phyloP scores from a whole-genome alignment of 2,113 vertebrate species.

The Ochotona curzoniae region DNA sequence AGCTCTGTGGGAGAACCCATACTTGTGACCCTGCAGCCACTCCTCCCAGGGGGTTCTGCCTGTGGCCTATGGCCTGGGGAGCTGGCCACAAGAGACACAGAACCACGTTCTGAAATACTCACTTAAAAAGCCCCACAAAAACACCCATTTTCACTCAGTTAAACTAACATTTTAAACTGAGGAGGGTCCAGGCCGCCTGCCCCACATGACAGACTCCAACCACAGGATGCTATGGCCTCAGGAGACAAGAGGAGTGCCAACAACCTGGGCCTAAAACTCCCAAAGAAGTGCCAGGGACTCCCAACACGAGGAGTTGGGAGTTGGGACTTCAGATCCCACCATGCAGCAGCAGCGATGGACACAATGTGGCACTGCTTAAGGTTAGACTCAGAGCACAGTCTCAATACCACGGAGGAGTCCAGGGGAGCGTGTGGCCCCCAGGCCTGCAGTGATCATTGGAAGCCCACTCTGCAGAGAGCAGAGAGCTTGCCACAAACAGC shows the following conservation, averaged over 20 bases:
- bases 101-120: neutral
- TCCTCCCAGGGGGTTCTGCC: neutral
- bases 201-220: neutral
- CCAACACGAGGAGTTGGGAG: neutral
- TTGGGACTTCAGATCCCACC: neutral
- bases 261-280: neutral
- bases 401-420: fast-evolving
- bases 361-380: neutral
- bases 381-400: neutral
- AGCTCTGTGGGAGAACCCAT: neutral
- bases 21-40: fast-evolving
- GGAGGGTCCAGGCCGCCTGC: fast-evolving
- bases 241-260: neutral
- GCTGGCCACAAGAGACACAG: fast-evolving
- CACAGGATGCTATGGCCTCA: neutral
- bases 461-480: too few species aligned
- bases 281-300: neutral
- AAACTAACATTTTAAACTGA: neutral
- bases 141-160: neutral
- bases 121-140: too few species aligned
- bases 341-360: neutral
- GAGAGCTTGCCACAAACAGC: neutral
- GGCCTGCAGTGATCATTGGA: too few species aligned
- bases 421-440: neutral
- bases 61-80: neutral